phyloP scores from a whole-genome alignment of 2,888 invertebrate species.

The Cephus rjabovi region DNA sequence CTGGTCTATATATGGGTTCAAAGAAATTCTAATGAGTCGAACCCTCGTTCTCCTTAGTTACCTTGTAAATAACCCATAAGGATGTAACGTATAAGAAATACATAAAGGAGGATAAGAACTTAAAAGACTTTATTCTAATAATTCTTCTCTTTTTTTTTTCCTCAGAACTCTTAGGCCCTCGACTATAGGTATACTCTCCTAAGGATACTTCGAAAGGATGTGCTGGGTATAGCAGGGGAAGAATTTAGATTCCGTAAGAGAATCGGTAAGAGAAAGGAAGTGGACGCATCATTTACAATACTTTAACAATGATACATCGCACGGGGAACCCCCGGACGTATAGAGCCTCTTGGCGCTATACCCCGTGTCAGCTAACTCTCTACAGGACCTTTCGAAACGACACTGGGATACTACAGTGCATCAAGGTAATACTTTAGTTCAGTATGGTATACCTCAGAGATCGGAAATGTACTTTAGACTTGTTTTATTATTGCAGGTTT shows the following conservation, averaged over 20 bases:
- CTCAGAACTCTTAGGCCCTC: neutral
- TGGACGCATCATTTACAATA: constrained; percentile 43
- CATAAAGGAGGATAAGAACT: neutral
- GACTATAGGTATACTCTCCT: neutral
- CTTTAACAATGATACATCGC: constrained; percentile 58
- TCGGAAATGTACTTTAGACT: neutral
- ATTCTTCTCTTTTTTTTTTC: neutral
- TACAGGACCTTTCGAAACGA: neutral
- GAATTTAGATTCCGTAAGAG: neutral
- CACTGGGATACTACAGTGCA: neutral
- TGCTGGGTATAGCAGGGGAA: neutral
- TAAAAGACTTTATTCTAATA: neutral
- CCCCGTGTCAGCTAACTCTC: neutral
- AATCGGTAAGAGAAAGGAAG: constrained; percentile 8
- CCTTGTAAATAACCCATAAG: neutral
- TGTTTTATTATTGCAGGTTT: neutral
- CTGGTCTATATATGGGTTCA: constrained; percentile 43
- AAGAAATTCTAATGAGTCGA: constrained; percentile 58
- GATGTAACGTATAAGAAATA: neutral
- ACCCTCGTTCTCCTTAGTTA: constrained; percentile 18
- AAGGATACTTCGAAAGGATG: neutral
- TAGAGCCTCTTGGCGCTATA: constrained; percentile 30
- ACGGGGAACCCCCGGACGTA: constrained; percentile 37
- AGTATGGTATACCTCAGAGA: neutral
- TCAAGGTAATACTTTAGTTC: neutral